phyloP scores from a whole-genome alignment of 1,140 invertebrate species.

The Pseudomyrmex cubaensis region DNA sequence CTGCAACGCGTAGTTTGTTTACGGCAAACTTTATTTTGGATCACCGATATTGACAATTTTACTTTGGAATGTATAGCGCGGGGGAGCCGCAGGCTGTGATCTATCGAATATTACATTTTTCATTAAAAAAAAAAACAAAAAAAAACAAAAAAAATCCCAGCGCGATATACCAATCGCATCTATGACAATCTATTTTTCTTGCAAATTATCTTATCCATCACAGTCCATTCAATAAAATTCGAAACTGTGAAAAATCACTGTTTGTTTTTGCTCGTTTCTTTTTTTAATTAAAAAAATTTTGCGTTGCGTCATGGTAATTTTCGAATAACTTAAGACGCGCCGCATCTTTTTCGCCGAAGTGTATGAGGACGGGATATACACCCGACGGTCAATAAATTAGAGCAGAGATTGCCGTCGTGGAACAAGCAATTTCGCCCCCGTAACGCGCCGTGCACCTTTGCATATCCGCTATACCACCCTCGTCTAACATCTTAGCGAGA shows the following conservation, averaged over 20 bases:
- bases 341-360: constrained; percentile 26
- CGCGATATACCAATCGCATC: background rate
- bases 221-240: no score
- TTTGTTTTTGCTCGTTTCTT: background rate
- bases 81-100: constrained; percentile 34
- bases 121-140: constrained; percentile 32
- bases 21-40: constrained; percentile 34
- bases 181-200: constrained; percentile 29
- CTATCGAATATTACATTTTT: constrained; percentile 50
- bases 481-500: constrained; percentile 33
- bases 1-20: constrained; percentile 28
- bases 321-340: background rate
- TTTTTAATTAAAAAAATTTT: constrained; percentile 19
- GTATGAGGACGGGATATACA: constrained; percentile 9
- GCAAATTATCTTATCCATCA: constrained; percentile 24
- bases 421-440: constrained; percentile 44
- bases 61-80: constrained; percentile 33
- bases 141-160: background rate
- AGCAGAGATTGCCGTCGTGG: constrained; percentile 51
- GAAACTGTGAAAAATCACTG: background rate
- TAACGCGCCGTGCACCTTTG: constrained; percentile 28
- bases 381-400: constrained; percentile 55
- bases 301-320: background rate
- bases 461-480: constrained; percentile 1
- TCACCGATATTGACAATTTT: constrained; percentile 52